phyloP scores from a whole-genome alignment of 2,797 vertebrate genomes.

The Pogoniulus pusillus region DNA sequence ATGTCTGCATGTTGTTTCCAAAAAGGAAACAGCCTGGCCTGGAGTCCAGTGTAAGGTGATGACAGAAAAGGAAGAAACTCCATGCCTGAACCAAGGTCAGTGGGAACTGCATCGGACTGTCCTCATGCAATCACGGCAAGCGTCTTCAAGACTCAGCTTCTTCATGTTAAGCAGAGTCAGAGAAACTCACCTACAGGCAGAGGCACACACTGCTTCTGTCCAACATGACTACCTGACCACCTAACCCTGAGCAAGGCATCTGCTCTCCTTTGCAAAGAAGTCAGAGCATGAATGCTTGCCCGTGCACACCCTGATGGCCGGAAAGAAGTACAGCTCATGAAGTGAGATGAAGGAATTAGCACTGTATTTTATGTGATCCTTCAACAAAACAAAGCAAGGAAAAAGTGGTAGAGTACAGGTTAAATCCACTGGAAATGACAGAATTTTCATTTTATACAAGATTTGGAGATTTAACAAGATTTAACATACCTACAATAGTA shows the following conservation, averaged over 20 bases:
- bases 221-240: not conserved
- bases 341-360: not conserved
- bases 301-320: not conserved
- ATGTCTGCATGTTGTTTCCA: not conserved
- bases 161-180: not conserved
- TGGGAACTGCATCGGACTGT: not conserved
- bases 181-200: not conserved
- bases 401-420: not conserved
- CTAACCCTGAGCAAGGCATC: not conserved
- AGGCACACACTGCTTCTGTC: not conserved
- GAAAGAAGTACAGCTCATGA: not conserved
- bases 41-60: not conserved
- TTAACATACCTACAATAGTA: not conserved
- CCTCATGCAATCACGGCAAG: fast-evolving
- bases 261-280: not conserved
- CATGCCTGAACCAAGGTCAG: not conserved
- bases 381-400: not conserved
- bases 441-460: not conserved
- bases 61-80: conserved; percentile 35
- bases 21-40: not conserved
- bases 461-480: not conserved
- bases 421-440: not conserved
- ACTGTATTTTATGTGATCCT: not conserved
- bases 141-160: not conserved
- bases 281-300: not conserved